Percentiles rank a stretch among this genome's conserved stretches.
phyloP scores from a whole-genome alignment of 2,113 vertebrate genomes.

The Daboia siamensis region DNA sequence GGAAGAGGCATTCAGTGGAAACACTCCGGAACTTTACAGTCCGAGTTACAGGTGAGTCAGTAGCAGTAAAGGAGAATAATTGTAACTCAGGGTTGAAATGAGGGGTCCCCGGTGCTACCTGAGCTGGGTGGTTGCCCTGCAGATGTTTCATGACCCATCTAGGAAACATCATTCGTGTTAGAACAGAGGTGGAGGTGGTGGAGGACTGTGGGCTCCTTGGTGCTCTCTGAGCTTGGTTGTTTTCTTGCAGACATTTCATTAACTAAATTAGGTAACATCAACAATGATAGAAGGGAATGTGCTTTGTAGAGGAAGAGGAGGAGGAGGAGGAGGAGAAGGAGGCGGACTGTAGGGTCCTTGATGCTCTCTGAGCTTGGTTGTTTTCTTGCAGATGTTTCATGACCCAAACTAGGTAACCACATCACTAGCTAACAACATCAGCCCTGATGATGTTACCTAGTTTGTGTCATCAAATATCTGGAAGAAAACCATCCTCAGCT shows the following conservation, averaged over 20 bases:
- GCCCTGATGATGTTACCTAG: not conserved
- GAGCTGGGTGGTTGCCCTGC: not conserved
- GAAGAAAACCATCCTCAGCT: conserved; percentile 64
- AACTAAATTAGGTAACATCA: too few species aligned
- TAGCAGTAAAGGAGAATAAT: not conserved
- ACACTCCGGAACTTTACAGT: conserved; percentile 86
- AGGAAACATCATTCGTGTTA: not conserved
- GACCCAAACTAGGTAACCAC: not conserved
- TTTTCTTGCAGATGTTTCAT: not conserved
- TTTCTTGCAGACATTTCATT: too few species aligned
- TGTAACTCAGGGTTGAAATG: not conserved
- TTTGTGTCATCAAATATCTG: not conserved
- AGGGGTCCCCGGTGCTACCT: not conserved
- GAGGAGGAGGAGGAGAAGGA: too few species aligned
- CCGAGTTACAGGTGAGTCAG: conserved; percentile 79
- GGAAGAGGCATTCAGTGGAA: conserved; percentile 70
- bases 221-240: too few species aligned
- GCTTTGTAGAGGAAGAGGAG: too few species aligned
- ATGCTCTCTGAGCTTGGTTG: not conserved
- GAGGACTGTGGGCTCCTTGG: not conserved
- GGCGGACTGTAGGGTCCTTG: too few species aligned
- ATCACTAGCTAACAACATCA: not conserved
- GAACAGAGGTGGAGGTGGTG: not conserved
- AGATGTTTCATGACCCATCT: not conserved
- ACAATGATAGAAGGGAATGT: too few species aligned